Evolutionary conservation across 1,140 invertebrate genomes (phyloP), one percentile per base, ranked within the genome.

Genomic region (Calliopsis andreniformis): DNA sequence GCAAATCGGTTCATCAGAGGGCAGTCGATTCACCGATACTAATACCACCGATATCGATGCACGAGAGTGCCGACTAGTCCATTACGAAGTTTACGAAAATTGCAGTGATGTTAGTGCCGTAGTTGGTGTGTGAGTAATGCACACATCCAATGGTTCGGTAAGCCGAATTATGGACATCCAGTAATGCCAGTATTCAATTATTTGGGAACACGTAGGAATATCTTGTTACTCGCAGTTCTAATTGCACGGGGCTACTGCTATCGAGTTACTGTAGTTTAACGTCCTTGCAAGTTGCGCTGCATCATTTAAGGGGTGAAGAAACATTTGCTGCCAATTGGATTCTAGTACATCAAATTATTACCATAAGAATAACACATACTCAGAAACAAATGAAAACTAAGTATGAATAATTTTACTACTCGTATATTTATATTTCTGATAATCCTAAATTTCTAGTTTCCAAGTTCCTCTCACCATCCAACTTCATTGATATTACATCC

Each of bases 31-130:
- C 25, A n/a, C 3, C 59, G 32, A 72, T 62, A 35, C 30, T 20
- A 23, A 28, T 28, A 8, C 14, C 18, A 7, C 14, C 16, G 39
- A 64, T 16, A 49, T 42, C 23, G 35, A 71, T 43, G 20, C 68
- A 23, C 1, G 23, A 7, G 32, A 63, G 35, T 53, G 12, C 45
- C 30, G 23, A 30, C 35, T 30, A 42, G 69, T 30, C 18, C 45
- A 53, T 63, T 72, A 72, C 61, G 69, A 72, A 72, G 69, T 72
- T 72, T 64, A 72, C 69, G 69, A 64, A 72, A 72, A 72, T 72
- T 63, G 64, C 18, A 42, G 69, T n/a, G 32, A 64, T 18, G 69
- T 64, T 64, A 64, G 47, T 42, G 10, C 20, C n/a, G 16, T 25
- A n/a, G 35, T 32, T 20, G 25, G 14, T 55, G 71, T 67, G 39